Evolutionary conservation across 2,113 vertebrate species (phyloP).

Genomic region (Ptilonorhynchus violaceus): DNA sequence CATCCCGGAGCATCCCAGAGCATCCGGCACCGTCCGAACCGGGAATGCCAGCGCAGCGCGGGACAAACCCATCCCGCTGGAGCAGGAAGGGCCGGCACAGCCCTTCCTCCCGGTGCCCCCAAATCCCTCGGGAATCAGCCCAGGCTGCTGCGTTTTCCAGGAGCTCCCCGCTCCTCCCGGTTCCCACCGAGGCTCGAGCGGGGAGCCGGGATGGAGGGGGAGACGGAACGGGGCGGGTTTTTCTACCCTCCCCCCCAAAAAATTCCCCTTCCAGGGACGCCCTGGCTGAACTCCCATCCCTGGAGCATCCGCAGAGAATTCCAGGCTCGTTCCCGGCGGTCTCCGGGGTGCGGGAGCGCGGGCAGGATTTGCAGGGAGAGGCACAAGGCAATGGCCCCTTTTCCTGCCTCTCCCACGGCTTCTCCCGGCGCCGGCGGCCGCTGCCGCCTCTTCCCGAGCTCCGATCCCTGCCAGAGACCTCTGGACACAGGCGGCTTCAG

Average conservation of each 20-base stretch:
- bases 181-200: not conserved
- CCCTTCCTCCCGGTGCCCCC: not conserved
- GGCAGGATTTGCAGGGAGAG: not conserved
- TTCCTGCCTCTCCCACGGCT: not conserved
- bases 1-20: not conserved
- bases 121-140: not conserved
- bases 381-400: not conserved
- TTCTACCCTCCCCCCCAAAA: not conserved
- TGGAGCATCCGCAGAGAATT: constrained; percentile 29
- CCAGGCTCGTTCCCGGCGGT: not conserved
- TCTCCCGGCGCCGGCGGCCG: not conserved
- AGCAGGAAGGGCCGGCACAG: not conserved
- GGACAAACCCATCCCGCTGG: not conserved
- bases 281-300: not conserved
- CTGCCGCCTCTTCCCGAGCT: not conserved
- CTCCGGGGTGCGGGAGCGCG: not conserved
- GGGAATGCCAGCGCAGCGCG: rapidly evolving
- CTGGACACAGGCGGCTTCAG: not conserved
- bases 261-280: rapidly evolving
- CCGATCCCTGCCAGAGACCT: not conserved
- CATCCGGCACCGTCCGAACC: not conserved
- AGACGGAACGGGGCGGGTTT: not conserved
- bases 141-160: not conserved
- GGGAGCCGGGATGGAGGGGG: not conserved
- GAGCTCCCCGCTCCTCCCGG: rapidly evolving